These are phyloP conservation scores for Chascanopsetta lugubris DNA, from an alignment of 2,113 vertebrate species.

Conservation along the genomic window DNA sequence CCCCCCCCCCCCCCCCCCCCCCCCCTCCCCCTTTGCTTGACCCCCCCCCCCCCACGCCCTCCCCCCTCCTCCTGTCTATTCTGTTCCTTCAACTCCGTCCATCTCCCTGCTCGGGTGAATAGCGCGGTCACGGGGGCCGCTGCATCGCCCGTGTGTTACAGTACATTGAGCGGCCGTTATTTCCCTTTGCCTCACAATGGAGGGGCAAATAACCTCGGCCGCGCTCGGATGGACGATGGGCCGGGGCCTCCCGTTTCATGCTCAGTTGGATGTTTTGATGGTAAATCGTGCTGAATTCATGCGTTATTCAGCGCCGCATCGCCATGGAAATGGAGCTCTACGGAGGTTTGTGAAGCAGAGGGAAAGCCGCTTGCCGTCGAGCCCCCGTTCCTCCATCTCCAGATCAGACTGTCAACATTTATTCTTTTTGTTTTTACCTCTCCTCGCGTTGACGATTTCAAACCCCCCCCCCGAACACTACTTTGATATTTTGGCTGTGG, in stretches of 20 bases:
- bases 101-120: too few relatives aligned
- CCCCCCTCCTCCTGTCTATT: too few relatives aligned
- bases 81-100: too few relatives aligned
- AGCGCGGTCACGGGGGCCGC: conserved; percentile 33
- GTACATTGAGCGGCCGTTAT: conserved; percentile 59
- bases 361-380: conserved; percentile 28
- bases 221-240: conserved; percentile 52
- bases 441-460: conserved; percentile 15
- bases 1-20: conserved; percentile 10
- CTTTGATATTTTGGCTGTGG: conserved; percentile 58
- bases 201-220: conserved; percentile 39
- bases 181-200: conserved; percentile 59
- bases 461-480: conserved; percentile 14
- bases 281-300: conserved; percentile 64
- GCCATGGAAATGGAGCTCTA: conserved; percentile 36
- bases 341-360: conserved; percentile 54
- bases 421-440: conserved; percentile 7
- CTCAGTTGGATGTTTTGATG: conserved; percentile 72
- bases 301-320: conserved; percentile 57
- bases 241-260: conserved; percentile 66
- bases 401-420: conserved; percentile 17
- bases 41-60: conserved; percentile 7
- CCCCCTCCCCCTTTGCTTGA: neutral
- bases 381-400: conserved; percentile 11
- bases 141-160: conserved; percentile 58